phyloP scores from a whole-genome alignment of 2,888 invertebrate species.

The Ophion obscuratus region DNA sequence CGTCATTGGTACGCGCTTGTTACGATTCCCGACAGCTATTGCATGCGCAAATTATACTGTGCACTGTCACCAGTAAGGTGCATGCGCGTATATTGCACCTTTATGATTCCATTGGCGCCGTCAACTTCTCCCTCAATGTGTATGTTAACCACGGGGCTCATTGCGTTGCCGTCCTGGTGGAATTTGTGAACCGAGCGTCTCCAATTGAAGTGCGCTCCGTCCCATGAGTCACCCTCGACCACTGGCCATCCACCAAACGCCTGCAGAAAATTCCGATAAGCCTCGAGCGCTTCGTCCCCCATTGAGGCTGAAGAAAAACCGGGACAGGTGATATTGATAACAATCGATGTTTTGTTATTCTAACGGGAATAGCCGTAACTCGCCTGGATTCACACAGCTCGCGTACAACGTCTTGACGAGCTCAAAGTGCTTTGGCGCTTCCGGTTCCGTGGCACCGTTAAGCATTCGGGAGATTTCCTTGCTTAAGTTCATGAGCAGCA shows the following conservation, averaged over 20 bases:
- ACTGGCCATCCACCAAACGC: conserved; percentile 1
- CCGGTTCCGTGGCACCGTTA: background rate
- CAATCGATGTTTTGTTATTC: background rate
- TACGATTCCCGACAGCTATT: too few species aligned
- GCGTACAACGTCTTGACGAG: conserved; percentile 3
- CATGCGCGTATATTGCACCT: background rate
- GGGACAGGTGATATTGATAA: background rate
- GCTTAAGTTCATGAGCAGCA: background rate
- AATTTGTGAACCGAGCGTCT: background rate
- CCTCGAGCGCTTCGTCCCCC: background rate
- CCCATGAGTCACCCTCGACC: background rate
- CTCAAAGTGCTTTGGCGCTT: background rate
- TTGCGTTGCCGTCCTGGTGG: background rate
- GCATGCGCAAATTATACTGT: too few species aligned
- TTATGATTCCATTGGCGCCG: background rate
- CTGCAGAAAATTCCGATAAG: background rate
- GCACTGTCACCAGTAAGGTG: too few species aligned
- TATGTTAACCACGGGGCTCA: background rate
- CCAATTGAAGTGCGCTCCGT: background rate
- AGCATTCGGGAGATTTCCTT: background rate
- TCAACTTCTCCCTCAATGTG: background rate
- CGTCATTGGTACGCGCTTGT: too few species aligned
- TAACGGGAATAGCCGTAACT: background rate
- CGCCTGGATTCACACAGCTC: conserved; percentile 7
- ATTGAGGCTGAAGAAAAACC: background rate